Percentiles rank a stretch among this genome's conserved stretches.
These are phyloP conservation scores for Pteronotus mesoamericanus DNA, from an alignment of 2,797 vertebrate genomes.

Conservation along the genomic window DNA sequence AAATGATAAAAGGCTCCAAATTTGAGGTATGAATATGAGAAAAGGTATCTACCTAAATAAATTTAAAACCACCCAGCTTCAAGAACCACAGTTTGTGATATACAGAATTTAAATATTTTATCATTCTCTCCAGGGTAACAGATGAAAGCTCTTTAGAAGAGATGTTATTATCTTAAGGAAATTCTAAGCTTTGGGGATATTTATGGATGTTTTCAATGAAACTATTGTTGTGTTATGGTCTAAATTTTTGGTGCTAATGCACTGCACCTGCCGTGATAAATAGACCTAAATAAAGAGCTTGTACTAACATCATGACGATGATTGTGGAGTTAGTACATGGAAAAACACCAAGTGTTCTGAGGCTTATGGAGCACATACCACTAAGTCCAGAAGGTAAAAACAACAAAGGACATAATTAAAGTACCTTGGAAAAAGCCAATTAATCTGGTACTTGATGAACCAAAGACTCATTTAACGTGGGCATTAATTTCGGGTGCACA, in stretches of 20 bases:
- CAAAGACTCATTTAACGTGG: background rate
- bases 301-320: constrained; percentile 35
- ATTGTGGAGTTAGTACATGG: constrained; percentile 34
- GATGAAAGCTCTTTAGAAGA: constrained; percentile 77
- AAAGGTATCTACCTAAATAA: constrained; percentile 59
- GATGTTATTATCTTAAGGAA: constrained; percentile 71
- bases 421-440: constrained; percentile 1
- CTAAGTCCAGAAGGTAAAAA: constrained; percentile 4
- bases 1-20: constrained; percentile 23
- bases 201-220: constrained; percentile 73
- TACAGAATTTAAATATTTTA: constrained; percentile 65
- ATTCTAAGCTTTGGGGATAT: constrained; percentile 76
- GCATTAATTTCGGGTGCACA: background rate
- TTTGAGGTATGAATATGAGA: constrained; percentile 34
- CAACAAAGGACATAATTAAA: constrained; percentile 11
- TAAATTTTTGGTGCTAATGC: constrained; percentile 67
- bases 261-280: constrained; percentile 73
- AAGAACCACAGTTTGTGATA: constrained; percentile 58
- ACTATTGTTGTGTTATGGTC: constrained; percentile 57
- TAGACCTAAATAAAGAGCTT: constrained; percentile 42
- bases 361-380: background rate
- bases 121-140: constrained; percentile 74
- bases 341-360: constrained; percentile 59
- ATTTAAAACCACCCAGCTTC: constrained; percentile 60
- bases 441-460: background rate